phyloP scores from a whole-genome alignment of 2,113 vertebrate genomes.

The Albula goreensis region DNA sequence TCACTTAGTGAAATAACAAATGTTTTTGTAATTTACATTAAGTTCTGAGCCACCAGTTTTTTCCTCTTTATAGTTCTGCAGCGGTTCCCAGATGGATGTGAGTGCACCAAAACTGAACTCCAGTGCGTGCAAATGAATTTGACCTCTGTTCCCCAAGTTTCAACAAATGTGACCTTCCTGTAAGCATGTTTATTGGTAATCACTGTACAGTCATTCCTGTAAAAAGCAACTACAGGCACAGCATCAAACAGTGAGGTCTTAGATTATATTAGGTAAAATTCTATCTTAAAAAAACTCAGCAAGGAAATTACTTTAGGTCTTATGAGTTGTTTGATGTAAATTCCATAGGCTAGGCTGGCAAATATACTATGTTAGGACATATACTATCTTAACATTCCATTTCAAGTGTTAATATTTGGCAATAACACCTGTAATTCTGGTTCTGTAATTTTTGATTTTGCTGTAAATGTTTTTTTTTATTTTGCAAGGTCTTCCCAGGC shows the following conservation, averaged over 20 bases:
- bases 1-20: not conserved
- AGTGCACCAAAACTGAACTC: constrained; percentile 52
- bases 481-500: not conserved
- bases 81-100: constrained; percentile 46
- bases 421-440: too few relatives aligned
- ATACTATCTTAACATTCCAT: too few relatives aligned
- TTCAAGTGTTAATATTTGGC: too few relatives aligned
- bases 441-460: not conserved
- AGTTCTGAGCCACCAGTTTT: not conserved
- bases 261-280: not conserved
- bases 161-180: constrained; percentile 46
- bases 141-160: constrained; percentile 41
- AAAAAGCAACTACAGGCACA: not conserved
- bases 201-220: not conserved
- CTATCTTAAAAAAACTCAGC: not conserved
- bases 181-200: constrained; percentile 26
- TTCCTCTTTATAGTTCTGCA: constrained; percentile 38
- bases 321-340: not conserved
- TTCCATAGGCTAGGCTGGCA: not conserved
- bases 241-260: not conserved
- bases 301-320: not conserved
- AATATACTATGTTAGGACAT: too few relatives aligned
- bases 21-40: not conserved
- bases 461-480: not conserved
- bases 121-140: constrained; percentile 46